phyloP scores from a whole-genome alignment of 2,888 invertebrate genomes.

The Hirtodrosophila histrioides region DNA sequence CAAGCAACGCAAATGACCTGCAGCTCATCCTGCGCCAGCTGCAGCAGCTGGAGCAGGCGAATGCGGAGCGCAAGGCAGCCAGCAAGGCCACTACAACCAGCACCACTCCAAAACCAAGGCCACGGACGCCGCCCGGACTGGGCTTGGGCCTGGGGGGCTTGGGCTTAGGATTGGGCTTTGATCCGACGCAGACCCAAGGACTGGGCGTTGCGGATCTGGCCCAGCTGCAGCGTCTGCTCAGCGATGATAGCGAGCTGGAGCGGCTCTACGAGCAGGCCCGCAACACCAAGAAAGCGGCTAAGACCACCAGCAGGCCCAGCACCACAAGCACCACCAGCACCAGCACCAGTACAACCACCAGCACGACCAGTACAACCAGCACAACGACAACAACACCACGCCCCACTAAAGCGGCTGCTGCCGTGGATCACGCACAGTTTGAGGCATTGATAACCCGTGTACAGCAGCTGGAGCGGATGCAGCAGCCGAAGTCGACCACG shows the following conservation, averaged over 20 bases:
- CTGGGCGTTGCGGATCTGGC: conserved; percentile 83
- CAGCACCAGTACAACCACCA: conserved; percentile 27
- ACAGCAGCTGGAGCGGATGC: conserved; percentile 79
- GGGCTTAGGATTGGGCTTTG: conserved; percentile 15
- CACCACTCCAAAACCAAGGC: conserved; percentile 21
- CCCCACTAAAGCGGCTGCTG: conserved; percentile 57
- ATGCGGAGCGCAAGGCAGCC: conserved; percentile 37
- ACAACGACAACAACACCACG: conserved; percentile 49
- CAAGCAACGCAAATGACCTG: conserved; percentile 63
- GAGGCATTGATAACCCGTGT: conserved; percentile 85
- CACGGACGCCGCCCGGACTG: neutral
- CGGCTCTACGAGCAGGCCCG: conserved; percentile 81
- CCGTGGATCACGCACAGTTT: conserved; percentile 85
- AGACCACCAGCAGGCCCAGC: conserved; percentile 20
- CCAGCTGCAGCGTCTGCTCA: conserved; percentile 85
- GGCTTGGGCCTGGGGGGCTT: too few species aligned
- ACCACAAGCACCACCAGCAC: conserved; percentile 39
- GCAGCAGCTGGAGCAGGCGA: conserved; percentile 68
- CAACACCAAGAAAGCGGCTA: conserved; percentile 51
- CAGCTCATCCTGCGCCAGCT: conserved; percentile 70
- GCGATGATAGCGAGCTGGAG: conserved; percentile 83
- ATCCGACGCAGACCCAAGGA: conserved; percentile 8
- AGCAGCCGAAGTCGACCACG: conserved; percentile 57
- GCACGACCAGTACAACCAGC: conserved; percentile 27
- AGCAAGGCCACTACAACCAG: conserved; percentile 29